Base-by-base conservation (phyloP, 1,140 invertebrate genomes). In the Polypedilum vanderplanki region DNA sequence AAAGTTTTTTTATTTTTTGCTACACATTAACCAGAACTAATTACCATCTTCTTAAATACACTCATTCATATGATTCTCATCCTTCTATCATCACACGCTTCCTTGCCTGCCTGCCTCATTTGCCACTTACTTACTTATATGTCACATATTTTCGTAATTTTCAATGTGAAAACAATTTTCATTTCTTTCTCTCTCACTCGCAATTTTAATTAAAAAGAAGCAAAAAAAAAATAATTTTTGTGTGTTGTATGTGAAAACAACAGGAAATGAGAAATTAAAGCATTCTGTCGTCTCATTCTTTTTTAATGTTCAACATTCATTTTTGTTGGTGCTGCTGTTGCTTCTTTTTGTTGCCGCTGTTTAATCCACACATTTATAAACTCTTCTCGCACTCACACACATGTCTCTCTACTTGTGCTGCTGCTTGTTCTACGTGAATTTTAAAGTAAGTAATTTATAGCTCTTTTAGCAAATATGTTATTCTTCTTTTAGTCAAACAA, bases 131-230 rank as follows among this genome's bases (percentile, higher is more conserved):
- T 57, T 57, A 12, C 10, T 57, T n/a, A 57, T 57, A n/a, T 57
- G 46, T 57, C 46, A 57, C 46, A 57, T n/a, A 57, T 57, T 57
- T 57, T 57, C 46, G 46, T 57, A 57, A 57, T 57, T 57, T 57
- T 57, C 46, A 57, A n/a, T 57, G 46, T 57, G 46, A 57, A 57
- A 57, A 57, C 46, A 57, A 57, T 57, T 57, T 57, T 57, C 46
- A 57, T 57, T 57, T 57, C 41, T 46, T n/a, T n/a, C 41, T 7
- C 15, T 46, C 41, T 46, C 41, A 46, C 12, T 57, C 46, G 46
- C 46, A 57, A 57, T 57, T 57, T 57, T 57, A 57, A 57, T 57
- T 57, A 57, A 57, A 57, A 57, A 57, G 46, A 57, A 57, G 46
- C 46, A 57, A n/a, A 57, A 12, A 57, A n/a, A 57, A 12, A 57